Conservation (phyloP, 2,113 vertebrate genomes). For the Ancistrus triradiatus region DNA sequence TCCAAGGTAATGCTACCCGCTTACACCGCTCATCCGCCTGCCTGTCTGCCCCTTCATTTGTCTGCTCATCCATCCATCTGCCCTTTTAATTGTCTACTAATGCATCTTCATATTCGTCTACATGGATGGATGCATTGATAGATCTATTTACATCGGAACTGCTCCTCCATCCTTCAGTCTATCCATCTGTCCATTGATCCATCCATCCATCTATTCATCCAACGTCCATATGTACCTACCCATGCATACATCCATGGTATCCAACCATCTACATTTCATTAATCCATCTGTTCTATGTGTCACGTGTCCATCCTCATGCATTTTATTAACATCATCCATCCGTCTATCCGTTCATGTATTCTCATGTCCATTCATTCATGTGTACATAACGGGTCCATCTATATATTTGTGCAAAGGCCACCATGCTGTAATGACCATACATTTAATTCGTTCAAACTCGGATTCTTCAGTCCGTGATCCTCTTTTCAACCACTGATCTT, state of each 20-base stretch:
- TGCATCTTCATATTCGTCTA: background rate
- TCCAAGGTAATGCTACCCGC: constrained; percentile 83
- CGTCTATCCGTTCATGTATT: background rate
- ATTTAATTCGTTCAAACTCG: too few species aligned
- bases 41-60: background rate
- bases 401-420: too few species aligned
- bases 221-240: background rate
- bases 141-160: background rate
- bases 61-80: background rate
- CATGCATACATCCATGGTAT: background rate
- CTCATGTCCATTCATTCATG: background rate
- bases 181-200: background rate
- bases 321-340: too few species aligned
- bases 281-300: too few species aligned
- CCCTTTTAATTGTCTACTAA: background rate
- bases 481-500: too few species aligned
- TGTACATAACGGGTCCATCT: too few species aligned
- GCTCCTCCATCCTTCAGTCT: background rate
- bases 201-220: background rate
- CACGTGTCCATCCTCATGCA: too few species aligned
- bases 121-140: background rate
- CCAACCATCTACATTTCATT: too few species aligned
- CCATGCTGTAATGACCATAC: too few species aligned
- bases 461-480: too few species aligned
- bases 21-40: background rate